Evolutionary conservation across 2,888 invertebrate species (phyloP), one percentile per base, ranked within the genome.

Genomic region (Epirrhoe alternata): DNA sequence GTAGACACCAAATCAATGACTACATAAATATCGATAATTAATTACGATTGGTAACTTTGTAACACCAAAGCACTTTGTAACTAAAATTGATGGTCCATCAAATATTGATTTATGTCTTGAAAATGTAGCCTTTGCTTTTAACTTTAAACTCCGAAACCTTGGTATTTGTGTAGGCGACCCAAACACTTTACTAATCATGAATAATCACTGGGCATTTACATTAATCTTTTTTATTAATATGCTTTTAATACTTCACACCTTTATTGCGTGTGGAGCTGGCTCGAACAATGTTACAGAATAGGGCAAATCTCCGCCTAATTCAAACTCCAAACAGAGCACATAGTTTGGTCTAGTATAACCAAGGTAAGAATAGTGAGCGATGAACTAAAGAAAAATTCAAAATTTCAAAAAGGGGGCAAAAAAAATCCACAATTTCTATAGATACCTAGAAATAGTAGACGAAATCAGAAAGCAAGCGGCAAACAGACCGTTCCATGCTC

Each of bases 171-270:
- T 64, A 54, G 55, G 57, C 61, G 68, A 77, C 75, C 12, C 38
- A 10, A 42, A 35, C 10, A 35, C 38, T 77, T 73, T 78, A 64
- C 61, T 75, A 75, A 75, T 77, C 24, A 61, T 52, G 55, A 64
- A 66, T 63, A 66, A 61, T 66, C 60, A 57, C 7, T 59, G 45
- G 30, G 54, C n/a, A 55, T 57, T 10, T 50, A 17, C 63, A 64
- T 69, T 59, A 38, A 64, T 68, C 55, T 68, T 69, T 61, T 68
- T 60, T 62, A 53, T 61, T 33, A 59, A 35, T 38, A 17, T 30
- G 12, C 17, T 31, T 50, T 49, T 59, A 14, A 59, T 51, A 38
- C 42, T 59, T 52, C 42, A 60, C 35, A 61, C 54, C 54, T 49
- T 42, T 12, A 7, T 12, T 51, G 1, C 12, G 7, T 50, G 6